phyloP scores from a whole-genome alignment of 2,113 vertebrate genomes.

The Melanostigma gelatinosum region DNA sequence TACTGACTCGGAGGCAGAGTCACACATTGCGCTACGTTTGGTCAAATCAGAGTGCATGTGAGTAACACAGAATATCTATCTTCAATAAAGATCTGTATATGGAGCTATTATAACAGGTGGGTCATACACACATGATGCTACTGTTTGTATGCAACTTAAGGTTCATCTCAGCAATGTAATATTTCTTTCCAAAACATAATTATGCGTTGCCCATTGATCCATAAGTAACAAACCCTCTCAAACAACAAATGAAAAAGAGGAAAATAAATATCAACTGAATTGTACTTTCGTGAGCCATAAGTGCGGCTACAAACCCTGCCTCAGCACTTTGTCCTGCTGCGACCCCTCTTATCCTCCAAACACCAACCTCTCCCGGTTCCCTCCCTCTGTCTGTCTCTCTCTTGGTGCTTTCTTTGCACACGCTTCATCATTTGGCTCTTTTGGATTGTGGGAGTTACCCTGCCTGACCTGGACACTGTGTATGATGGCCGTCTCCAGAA shows the following conservation, averaged over 20 bases:
- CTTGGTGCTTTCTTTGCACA: background rate
- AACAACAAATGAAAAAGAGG: background rate
- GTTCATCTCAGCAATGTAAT: background rate
- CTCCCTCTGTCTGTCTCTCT: background rate
- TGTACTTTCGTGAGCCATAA: background rate
- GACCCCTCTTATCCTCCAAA: constrained; percentile 30
- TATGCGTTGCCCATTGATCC: background rate
- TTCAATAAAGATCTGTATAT: background rate
- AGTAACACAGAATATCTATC: background rate
- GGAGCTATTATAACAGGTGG: background rate
- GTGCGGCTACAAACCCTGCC: background rate
- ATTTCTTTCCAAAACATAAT: background rate
- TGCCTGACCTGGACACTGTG: too few relatives aligned
- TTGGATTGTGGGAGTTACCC: too few relatives aligned
- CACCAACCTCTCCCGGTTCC: constrained; percentile 1
- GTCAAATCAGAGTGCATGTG: too few relatives aligned
- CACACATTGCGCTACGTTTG: background rate
- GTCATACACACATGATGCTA: background rate
- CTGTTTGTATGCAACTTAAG: background rate
- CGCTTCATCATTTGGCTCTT: constrained; percentile 33
- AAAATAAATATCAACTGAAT: background rate
- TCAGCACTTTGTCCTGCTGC: constrained; percentile 2
- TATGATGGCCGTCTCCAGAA: too few relatives aligned
- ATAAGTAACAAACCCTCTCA: background rate
- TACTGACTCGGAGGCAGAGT: background rate